Evolutionary conservation across 2,888 invertebrate species (phyloP).

Genomic region (Nomada fucata): DNA sequence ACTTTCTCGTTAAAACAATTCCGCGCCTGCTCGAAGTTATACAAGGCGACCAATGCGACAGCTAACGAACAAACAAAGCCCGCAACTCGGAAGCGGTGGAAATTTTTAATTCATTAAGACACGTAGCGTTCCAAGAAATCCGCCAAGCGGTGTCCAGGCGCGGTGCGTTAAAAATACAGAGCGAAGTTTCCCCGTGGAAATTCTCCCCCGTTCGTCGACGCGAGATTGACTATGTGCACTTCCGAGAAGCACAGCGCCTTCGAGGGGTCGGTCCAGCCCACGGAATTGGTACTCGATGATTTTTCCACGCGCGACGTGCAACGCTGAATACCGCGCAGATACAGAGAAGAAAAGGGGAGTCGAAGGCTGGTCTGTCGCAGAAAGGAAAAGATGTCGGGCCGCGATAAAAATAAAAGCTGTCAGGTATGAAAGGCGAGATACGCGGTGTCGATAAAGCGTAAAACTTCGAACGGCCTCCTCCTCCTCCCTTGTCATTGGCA

Average conservation of each 20-base stretch:
- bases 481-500: constrained; percentile 49
- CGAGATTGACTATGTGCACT: constrained; percentile 20
- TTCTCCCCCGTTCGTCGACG: constrained; percentile 1
- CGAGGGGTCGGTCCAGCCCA: not conserved
- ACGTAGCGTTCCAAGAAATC: constrained; percentile 8
- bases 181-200: not conserved
- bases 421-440: constrained; percentile 43
- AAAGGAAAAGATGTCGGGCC: not conserved
- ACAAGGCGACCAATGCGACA: not conserved
- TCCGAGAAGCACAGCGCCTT: constrained; percentile 7
- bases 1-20: not conserved
- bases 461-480: constrained; percentile 46
- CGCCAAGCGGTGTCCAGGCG: not conserved
- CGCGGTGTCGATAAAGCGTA: constrained; percentile 56
- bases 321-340: constrained; percentile 1
- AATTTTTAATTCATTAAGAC: constrained; percentile 13
- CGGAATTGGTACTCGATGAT: constrained; percentile 9
- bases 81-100: no score
- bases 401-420: constrained; percentile 44
- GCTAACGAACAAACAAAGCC: not conserved
- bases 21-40: not conserved
- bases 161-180: not conserved
- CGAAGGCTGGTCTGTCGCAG: no score
- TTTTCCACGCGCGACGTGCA: not conserved
- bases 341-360: not conserved